These are phyloP conservation scores for Anguilla megastoma DNA, from an alignment of 2,797 vertebrate species.

Conservation along the genomic window DNA sequence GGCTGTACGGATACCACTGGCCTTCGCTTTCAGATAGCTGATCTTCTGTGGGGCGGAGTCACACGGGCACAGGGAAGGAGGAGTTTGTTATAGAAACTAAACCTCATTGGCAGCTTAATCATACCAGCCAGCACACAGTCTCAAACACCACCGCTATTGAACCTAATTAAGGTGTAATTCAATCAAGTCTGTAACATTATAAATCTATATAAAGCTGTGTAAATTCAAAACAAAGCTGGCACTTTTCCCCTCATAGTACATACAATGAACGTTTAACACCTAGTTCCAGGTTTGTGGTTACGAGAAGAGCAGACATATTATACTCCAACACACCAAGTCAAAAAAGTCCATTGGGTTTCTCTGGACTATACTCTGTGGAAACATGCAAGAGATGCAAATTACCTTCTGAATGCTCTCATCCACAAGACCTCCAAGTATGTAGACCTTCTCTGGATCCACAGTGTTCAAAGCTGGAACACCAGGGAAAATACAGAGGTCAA, in stretches of 20 bases:
- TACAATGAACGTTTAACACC: background rate
- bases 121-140: background rate
- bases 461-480: conserved; percentile 76
- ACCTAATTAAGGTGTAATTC: background rate
- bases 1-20: conserved; percentile 71
- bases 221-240: background rate
- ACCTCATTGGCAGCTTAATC: background rate
- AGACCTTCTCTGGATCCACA: conserved; percentile 78
- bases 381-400: conserved; percentile 27
- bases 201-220: background rate
- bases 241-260: background rate
- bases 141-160: background rate
- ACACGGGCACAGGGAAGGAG: background rate
- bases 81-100: background rate
- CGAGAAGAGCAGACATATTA: background rate
- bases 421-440: conserved; percentile 91
- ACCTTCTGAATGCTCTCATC: conserved; percentile 95
- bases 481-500: background rate
- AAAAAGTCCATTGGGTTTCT: background rate
- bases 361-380: background rate
- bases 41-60: conserved; percentile 72
- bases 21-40: conserved; percentile 77
- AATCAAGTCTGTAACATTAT: background rate
- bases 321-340: background rate
- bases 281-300: background rate